A percentile compares a stretch with the other conserved stretches of the same genome.
Evolutionary conservation across 2,113 vertebrate genomes (phyloP).

Genomic region (Labeo catla): DNA sequence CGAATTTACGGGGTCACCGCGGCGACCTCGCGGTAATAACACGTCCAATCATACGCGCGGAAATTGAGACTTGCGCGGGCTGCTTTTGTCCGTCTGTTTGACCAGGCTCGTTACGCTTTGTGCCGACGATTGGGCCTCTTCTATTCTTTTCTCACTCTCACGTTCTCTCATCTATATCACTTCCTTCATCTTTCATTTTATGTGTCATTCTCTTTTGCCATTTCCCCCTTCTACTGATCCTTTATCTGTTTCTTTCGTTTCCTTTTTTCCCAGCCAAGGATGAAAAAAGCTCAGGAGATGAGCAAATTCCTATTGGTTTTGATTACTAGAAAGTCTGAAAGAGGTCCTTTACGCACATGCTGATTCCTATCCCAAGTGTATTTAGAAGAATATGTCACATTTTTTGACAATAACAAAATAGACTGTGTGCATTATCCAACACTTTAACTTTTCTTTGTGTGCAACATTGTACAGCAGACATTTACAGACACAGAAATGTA

Average conservation of each 20-base stretch:
- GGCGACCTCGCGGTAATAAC: constrained; percentile 62
- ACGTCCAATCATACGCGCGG: constrained; percentile 50
- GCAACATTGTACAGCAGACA: background rate
- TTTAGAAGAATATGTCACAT: background rate
- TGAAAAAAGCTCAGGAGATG: background rate
- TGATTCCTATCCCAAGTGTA: background rate
- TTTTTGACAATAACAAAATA: background rate
- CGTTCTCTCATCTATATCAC: background rate
- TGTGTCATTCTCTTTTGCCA: background rate
- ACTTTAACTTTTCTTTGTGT: background rate
- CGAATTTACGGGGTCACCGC: constrained; percentile 58
- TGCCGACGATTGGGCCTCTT: background rate
- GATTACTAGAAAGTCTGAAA: background rate
- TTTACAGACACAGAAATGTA: background rate
- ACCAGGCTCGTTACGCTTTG: constrained; percentile 38
- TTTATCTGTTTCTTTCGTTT: background rate
- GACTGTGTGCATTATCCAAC: background rate
- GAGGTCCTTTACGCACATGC: background rate
- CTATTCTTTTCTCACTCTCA: background rate
- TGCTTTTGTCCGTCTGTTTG: constrained; percentile 56
- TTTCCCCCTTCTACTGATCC: background rate
- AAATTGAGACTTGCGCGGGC: constrained; percentile 38
- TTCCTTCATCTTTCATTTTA: background rate
- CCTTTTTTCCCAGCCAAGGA: background rate
- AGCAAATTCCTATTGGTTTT: background rate